Percentiles rank a stretch among this genome's conserved stretches.
Evolutionary conservation across 2,888 invertebrate genomes (phyloP).

Genomic region (Dolichomitus sp.): DNA sequence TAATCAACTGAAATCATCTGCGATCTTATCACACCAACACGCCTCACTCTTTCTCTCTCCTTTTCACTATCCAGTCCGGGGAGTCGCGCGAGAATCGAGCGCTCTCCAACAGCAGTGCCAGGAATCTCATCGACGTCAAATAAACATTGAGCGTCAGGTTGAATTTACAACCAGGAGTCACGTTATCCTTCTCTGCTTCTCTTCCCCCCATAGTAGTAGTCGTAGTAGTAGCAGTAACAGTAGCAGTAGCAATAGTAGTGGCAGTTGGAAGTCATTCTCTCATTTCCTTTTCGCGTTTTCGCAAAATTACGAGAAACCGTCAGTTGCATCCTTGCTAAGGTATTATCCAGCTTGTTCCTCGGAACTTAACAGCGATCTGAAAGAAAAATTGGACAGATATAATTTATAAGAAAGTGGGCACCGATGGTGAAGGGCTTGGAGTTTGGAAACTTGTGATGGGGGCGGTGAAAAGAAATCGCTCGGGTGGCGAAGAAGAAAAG

Average conservation of each 20-base stretch:
- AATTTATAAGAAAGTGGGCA: slow-evolving; percentile 10
- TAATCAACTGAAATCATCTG: slow-evolving; percentile 67
- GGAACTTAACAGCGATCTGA: neutral
- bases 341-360: neutral
- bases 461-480: neutral
- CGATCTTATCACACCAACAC: slow-evolving; percentile 63
- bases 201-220: neutral
- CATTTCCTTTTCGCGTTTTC: slow-evolving; percentile 13
- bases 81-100: slow-evolving; percentile 26
- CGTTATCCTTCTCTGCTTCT: slow-evolving; percentile 46
- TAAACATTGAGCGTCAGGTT: slow-evolving; percentile 66
- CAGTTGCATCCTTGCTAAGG: neutral
- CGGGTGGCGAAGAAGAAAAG: slow-evolving; percentile 9
- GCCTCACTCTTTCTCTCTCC: slow-evolving; percentile 4
- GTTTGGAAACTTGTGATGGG: slow-evolving; percentile 2
- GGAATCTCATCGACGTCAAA: slow-evolving; percentile 67
- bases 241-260: neutral
- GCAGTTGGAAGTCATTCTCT: slow-evolving; percentile 27
- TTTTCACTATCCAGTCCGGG: slow-evolving; percentile 7
- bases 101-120: slow-evolving; percentile 44
- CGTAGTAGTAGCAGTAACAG: neutral
- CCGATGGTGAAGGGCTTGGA: neutral
- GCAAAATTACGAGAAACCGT: slow-evolving; percentile 39
- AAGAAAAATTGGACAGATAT: slow-evolving; percentile 4
- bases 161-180: slow-evolving; percentile 64